These are phyloP conservation scores for Etheostoma nigrum DNA, from an alignment of 2,797 vertebrate genomes.

Conservation along the genomic window DNA sequence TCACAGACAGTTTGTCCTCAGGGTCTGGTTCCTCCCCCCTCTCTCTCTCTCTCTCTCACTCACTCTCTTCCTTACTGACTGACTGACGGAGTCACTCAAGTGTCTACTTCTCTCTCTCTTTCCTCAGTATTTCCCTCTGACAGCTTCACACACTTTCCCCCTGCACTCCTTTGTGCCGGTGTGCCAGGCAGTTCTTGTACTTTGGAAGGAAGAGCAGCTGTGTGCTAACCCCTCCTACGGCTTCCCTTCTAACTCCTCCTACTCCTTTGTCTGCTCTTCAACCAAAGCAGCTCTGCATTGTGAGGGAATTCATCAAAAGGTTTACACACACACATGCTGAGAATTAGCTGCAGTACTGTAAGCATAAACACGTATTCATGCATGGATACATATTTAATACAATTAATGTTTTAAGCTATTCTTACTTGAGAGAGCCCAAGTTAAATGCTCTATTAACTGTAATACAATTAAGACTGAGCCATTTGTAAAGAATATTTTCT, in stretches of 20 bases:
- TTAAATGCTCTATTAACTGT: background rate
- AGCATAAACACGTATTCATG: background rate
- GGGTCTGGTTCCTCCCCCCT: conserved; percentile 60
- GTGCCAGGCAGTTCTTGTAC: conserved; percentile 65
- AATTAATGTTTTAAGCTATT: background rate
- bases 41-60: conserved; percentile 4
- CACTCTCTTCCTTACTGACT: conserved; percentile 5
- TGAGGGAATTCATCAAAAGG: conserved; percentile 19
- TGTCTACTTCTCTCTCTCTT: conserved; percentile 20
- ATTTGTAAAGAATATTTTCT: background rate
- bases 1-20: conserved; percentile 48
- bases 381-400: background rate
- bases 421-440: background rate
- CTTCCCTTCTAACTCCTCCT: conserved; percentile 56
- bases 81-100: conserved; percentile 32
- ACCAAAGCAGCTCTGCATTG: conserved; percentile 29
- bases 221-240: conserved; percentile 56
- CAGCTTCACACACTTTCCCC: conserved; percentile 52
- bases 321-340: background rate
- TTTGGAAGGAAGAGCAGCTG: conserved; percentile 53
- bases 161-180: conserved; percentile 71
- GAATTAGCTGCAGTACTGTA: background rate
- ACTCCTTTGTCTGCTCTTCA: conserved; percentile 69
- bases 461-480: background rate
- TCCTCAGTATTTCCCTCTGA: conserved; percentile 31